Evolutionary conservation across 2,888 invertebrate species (phyloP), one percentile per base, ranked within the genome.

Genomic region (Teleogryllus oceanicus): DNA sequence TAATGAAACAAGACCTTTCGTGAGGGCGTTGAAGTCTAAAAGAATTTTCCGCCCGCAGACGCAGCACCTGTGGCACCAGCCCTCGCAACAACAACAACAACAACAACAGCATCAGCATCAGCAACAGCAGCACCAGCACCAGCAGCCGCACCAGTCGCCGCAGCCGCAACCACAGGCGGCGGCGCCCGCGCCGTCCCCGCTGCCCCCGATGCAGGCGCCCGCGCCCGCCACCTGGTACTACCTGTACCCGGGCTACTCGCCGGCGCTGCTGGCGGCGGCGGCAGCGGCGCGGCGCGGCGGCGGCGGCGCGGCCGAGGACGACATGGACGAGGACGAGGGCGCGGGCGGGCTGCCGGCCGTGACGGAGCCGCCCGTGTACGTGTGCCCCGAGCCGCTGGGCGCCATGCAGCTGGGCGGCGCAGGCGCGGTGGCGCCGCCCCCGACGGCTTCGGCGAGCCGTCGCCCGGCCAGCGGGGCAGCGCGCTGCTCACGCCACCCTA

Each of bases 401-500:
- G 82, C 83, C 16, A 83, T 84, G 80, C 83, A 83, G 78, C 50
- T 82, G 62, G 81, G 83, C 24, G 78, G 82, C 16, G 80, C 80
- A 11, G 79, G 81, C 5, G 80, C 80, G 21, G 81, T 83, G 12
- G 83, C 82, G 20, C 83, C 82, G 62, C 83, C 84, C 83, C 82
- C 20, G 82, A 51, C 21, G 50, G 74, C 74, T 51, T 77, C 16
- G 21, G 62, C n/a, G 80, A 78, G 12, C 79, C 78, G 2, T 49
- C 77, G 5, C n/a, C 77, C 18, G n/a, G 49, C 49, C 77, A 18
- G 18, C 21, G 16, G 4, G 62, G 16, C 62, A n/a, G 62, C n/a
- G 76, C 21, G 20, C 86, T 89, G 21, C 84, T 90, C 4, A 90
- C 91, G 11, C 91, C 94, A 2, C 90, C 92, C 8, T 89, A 89